phyloP scores from a whole-genome alignment of 2,113 vertebrate genomes.

The Pollachius pollachius region DNA sequence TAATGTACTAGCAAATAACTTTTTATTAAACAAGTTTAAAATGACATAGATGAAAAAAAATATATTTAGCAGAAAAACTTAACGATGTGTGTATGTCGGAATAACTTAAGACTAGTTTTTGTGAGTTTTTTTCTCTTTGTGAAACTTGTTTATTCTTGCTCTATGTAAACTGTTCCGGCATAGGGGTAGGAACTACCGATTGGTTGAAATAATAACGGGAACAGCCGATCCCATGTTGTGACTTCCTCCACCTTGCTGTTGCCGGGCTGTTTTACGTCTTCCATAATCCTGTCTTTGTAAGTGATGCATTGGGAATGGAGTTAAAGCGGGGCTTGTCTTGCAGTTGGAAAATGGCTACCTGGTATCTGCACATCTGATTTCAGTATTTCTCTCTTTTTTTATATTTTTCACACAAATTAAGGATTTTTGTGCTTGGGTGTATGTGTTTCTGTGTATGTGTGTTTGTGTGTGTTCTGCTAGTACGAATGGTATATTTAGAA shows the following conservation, averaged over 20 bases:
- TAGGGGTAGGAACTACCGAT: slow-evolving; percentile 29
- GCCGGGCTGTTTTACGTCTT: slow-evolving; percentile 65
- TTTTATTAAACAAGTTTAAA: slow-evolving; percentile 62
- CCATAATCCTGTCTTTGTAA: slow-evolving; percentile 49
- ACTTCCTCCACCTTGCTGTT: slow-evolving; percentile 49
- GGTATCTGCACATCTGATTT: slow-evolving; percentile 45
- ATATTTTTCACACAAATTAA: no score
- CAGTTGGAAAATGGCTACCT: slow-evolving; percentile 52
- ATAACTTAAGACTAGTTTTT: slow-evolving; percentile 53
- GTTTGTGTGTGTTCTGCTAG: neutral
- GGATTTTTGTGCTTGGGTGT: neutral
- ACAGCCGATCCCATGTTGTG: slow-evolving; percentile 40
- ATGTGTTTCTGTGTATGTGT: slow-evolving; percentile 3
- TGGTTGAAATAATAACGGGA: slow-evolving; percentile 23
- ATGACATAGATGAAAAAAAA: slow-evolving; percentile 44
- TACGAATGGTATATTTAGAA: neutral
- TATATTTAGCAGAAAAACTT: slow-evolving; percentile 64
- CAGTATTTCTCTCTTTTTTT: neutral
- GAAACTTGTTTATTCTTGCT: slow-evolving; percentile 31
- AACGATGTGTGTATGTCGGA: slow-evolving; percentile 51
- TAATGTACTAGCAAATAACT: slow-evolving; percentile 49
- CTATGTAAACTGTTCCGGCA: slow-evolving; percentile 46
- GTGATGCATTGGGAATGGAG: slow-evolving; percentile 19
- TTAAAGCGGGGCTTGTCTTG: slow-evolving; percentile 18
- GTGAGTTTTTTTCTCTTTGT: slow-evolving; percentile 25